phyloP scores from a whole-genome alignment of 2,888 invertebrate genomes.

The Dyspetes luteomarginatus region DNA sequence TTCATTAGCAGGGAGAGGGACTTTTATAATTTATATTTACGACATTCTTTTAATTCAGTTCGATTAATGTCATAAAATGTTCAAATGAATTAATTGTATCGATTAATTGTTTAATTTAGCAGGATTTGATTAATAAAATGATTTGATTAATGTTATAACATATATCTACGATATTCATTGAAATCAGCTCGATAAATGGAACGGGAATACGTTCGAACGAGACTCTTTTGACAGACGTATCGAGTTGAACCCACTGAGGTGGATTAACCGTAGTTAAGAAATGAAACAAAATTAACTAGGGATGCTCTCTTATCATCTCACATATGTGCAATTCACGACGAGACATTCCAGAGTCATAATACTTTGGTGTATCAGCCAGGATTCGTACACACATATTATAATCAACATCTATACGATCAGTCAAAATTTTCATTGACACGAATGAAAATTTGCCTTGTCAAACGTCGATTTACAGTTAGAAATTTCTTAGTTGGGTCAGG shows the following conservation, averaged over 20 bases:
- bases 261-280: slow-evolving; percentile 1
- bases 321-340: neutral
- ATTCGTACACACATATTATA: neutral
- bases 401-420: neutral
- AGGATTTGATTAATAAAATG: no score
- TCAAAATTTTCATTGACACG: neutral
- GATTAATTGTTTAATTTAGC: no score
- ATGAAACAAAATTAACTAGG: neutral
- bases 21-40: no score
- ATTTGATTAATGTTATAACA: no score
- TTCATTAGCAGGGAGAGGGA: no score
- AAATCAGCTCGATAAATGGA: neutral
- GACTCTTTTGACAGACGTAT: neutral
- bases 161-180: neutral
- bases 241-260: slow-evolving; percentile 8
- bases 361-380: neutral
- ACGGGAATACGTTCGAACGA: neutral
- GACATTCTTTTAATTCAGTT: no score
- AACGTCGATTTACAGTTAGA: no score
- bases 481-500: no score
- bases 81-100: no score
- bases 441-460: neutral
- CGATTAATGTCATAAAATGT: no score
- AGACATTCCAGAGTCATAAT: neutral
- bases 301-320: neutral